Evolutionary conservation across 2,888 invertebrate species (phyloP).

Genomic region (Brachypterus glaber): DNA sequence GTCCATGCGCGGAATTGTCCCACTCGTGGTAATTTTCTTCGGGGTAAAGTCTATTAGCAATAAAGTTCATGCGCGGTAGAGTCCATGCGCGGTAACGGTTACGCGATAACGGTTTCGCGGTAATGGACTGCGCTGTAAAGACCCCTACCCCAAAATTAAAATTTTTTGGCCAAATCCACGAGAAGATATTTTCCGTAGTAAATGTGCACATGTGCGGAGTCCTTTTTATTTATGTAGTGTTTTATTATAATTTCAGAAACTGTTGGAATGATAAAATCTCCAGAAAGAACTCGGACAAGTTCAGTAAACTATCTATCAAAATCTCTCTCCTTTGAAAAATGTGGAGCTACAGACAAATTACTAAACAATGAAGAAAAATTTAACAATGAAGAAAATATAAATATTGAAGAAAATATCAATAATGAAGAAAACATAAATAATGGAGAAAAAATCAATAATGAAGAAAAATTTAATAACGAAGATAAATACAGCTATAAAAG

Average conservation of each 20-base stretch:
- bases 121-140: too few relatives aligned
- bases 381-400: slow-evolving; percentile 5
- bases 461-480: slow-evolving; percentile 12
- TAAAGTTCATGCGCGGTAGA: too few relatives aligned
- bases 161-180: too few relatives aligned
- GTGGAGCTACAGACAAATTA: slow-evolving; percentile 31
- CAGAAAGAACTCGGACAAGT: slow-evolving; percentile 22
- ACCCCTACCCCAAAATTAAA: too few relatives aligned
- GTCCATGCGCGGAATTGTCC: too few relatives aligned
- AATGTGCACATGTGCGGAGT: not conserved
- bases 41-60: too few relatives aligned
- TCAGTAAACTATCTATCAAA: slow-evolving; percentile 27
- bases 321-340: slow-evolving; percentile 31
- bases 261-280: slow-evolving; percentile 1
- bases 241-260: too few relatives aligned
- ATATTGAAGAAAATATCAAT: not conserved
- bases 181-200: too few relatives aligned
- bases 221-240: not conserved
- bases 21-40: too few relatives aligned
- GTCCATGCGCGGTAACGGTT: too few relatives aligned
- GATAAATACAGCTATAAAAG: too few relatives aligned
- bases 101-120: too few relatives aligned
- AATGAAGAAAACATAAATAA: slow-evolving; percentile 8
- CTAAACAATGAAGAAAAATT: slow-evolving; percentile 15
- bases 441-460: slow-evolving; percentile 19